Evolutionary conservation across 2,113 vertebrate genomes (phyloP), one percentile per base, ranked within the genome.

Genomic region (Gobiocypris rarus): DNA sequence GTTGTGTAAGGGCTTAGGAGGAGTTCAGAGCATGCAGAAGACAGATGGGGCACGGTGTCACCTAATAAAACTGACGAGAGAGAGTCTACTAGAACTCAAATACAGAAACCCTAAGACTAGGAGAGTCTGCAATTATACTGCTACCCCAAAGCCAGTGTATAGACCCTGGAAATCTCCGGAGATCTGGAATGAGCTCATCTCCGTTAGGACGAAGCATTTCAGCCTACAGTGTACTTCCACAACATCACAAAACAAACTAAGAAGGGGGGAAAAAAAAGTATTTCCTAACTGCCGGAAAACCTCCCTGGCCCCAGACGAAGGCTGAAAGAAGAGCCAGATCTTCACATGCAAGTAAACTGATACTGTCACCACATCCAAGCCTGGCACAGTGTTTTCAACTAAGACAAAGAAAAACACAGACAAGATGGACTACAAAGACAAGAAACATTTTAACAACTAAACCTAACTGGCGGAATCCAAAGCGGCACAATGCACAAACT

Each of bases 11-110:
- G 88, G 87, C 90, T 93, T 91, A 92, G 92, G 91, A 86, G 81
- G 86, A 69, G 87, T 92, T 92, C 92, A 91, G 73, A 91, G 92
- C 92, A 93, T 90, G 90, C 85, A 90, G 86, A 87, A 91, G 89
- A 92, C 86, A 83, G 90, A 93, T 91, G 91, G 93, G 87, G 91
- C 83, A 89, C 78, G 86, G 85, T 89, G 92, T 93, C 91, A 90
- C 88, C 86, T 89, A 92, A 91, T 92, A 93, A 92, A 93, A 87
- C 87, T 89, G 63, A 70, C 2, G 50, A 79, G 77, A 83, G 41
- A 83, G 41, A 77, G 77, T 75, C 45, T 61, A 56, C 84, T 77
- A 74, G 83, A 87, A 91, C 90, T 86, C 89, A 69, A 86, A 90
- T 87, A 89, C 88, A 91, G 75, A 52, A 88, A 84, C 88, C 89